phyloP scores from a whole-genome alignment of 2,888 invertebrate genomes.

The Cryptus viduatorius region DNA sequence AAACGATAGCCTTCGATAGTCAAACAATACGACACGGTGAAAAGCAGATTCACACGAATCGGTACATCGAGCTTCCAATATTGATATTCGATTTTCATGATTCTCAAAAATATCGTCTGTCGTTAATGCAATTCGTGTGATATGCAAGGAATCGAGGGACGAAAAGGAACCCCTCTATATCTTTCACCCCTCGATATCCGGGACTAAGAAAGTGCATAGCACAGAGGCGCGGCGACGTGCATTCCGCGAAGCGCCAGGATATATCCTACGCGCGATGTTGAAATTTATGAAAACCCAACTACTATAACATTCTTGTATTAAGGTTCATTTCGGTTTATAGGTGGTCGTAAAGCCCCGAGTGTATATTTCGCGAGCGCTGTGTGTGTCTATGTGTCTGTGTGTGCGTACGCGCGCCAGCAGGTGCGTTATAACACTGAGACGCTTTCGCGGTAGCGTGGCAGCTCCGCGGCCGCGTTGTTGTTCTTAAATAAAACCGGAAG shows the following conservation, averaged over 20 bases:
- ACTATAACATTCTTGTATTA: constrained; percentile 81
- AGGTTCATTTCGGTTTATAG: constrained; percentile 80
- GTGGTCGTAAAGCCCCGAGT: constrained; percentile 76
- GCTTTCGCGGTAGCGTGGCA: constrained; percentile 46
- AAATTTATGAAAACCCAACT: constrained; percentile 80
- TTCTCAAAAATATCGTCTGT: constrained; percentile 2
- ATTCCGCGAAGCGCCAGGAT: background rate
- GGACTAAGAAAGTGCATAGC: constrained; percentile 11
- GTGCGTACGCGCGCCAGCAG: constrained; percentile 69
- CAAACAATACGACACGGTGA: too few relatives aligned
- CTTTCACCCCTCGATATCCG: constrained; percentile 16
- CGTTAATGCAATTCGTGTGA: background rate
- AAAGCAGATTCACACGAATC: too few relatives aligned
- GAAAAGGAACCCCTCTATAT: constrained; percentile 25
- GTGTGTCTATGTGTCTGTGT: background rate
- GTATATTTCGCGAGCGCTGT: constrained; percentile 70
- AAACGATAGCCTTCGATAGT: too few relatives aligned
- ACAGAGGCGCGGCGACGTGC: constrained; percentile 29
- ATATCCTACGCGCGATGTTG: constrained; percentile 57
- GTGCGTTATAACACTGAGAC: constrained; percentile 77
- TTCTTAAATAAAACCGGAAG: constrained; percentile 76
- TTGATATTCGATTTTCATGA: constrained; percentile 4
- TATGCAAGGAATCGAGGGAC: background rate
- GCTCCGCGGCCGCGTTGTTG: constrained; percentile 61
- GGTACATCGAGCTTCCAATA: background rate